phyloP scores from a whole-genome alignment of 2,888 invertebrate species.

The Agonopterix subpropinquella region DNA sequence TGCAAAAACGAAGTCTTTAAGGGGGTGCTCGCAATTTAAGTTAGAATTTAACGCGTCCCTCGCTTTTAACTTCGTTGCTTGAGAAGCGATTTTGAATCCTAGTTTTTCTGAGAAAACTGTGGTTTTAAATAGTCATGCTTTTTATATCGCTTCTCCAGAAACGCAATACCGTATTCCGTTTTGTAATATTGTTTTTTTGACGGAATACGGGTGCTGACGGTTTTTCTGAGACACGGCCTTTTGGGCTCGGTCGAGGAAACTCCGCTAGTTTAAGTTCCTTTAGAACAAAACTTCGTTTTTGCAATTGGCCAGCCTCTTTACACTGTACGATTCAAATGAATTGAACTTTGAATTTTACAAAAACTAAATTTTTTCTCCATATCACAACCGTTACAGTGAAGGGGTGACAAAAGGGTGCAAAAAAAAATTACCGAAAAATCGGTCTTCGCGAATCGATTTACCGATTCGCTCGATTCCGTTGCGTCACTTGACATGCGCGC shows the following conservation, averaged over 20 bases:
- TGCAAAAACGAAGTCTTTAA: slow-evolving; percentile 83
- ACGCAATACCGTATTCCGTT: slow-evolving; percentile 6
- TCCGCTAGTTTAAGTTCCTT: slow-evolving; percentile 61
- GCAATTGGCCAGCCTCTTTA: slow-evolving; percentile 75
- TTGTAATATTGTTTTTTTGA: slow-evolving; percentile 2
- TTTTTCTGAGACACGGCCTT: slow-evolving; percentile 23
- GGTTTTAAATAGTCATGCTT: background rate
- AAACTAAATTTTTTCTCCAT: slow-evolving; percentile 14
- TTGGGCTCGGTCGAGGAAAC: slow-evolving; percentile 33
- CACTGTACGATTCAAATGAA: slow-evolving; percentile 65
- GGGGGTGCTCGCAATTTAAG: slow-evolving; percentile 82
- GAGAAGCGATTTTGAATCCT: background rate
- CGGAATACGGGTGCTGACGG: slow-evolving; percentile 29
- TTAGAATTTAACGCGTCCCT: slow-evolving; percentile 69
- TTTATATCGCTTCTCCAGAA: background rate
- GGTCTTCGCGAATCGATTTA: slow-evolving; percentile 3
- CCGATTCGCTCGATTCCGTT: slow-evolving; percentile 13
- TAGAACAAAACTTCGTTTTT: slow-evolving; percentile 76
- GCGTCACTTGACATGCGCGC: background rate
- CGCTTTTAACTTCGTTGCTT: slow-evolving; percentile 23
- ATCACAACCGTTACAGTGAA: slow-evolving; percentile 60
- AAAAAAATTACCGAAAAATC: slow-evolving; percentile 5
- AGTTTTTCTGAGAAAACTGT: background rate
- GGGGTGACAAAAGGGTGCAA: slow-evolving; percentile 68
- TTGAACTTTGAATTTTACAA: slow-evolving; percentile 33